Evolutionary conservation across 1,140 invertebrate genomes (phyloP), one percentile per base, ranked within the genome.

Genomic region (Cyphomyrmex costatus): DNA sequence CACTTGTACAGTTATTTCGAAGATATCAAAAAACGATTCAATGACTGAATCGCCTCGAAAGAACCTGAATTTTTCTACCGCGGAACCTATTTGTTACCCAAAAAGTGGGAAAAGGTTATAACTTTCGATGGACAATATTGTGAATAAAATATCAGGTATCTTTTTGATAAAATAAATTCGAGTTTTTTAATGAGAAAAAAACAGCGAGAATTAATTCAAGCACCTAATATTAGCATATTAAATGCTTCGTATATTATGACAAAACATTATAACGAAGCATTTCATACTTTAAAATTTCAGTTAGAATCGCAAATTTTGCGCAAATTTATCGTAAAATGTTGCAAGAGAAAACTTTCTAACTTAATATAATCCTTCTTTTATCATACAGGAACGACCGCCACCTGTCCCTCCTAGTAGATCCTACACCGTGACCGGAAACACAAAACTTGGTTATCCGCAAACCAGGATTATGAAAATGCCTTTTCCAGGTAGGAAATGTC

Each of bases 381-480:
- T 83, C 24, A 24, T 89, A n/a, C 76, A 98, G 97, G 98, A 98
- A 95, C 96, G 98, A 86, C 98, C 98, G 16, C 98, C 98, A 10
- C 98, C 98, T 21, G 97, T 99, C 56, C 98, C 98, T 6, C 98
- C 98, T 5, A 98, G 98, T 91, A 96, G 98, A 87, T 96, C 98
- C 0, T 99, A 99, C 95, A 99, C 98, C 36, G 98, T 99, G 56
- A 96, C 97, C 42, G 98, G 98, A 82, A 98, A 98, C 94, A 98
- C 98, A n/a, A 99, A 99, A 95, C 94, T 99, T 79, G 97, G 98
- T 86, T 99, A 99, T 95, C 98, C 98, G 49, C 98, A 99, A 95
- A 98, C 97, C 76, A 96, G 98, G 92, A 95, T 98, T 33, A 98
- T 99, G 98, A 98, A 98, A 94, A 97, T 97, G 96, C 97, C 98